Base-by-base conservation (phyloP, 2,888 invertebrate genomes). In the Heliconius erato region DNA sequence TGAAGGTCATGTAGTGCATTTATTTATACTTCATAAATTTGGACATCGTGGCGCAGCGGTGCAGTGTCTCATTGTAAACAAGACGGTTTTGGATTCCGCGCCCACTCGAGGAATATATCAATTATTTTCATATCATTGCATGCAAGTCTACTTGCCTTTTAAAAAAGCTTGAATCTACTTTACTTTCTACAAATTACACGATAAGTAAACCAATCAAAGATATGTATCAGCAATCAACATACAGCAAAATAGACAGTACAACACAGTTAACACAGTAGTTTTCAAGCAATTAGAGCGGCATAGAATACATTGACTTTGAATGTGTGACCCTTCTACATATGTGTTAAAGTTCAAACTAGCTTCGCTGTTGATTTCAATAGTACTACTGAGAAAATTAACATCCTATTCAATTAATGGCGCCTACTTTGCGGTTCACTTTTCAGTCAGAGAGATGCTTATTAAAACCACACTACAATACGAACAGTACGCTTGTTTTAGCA, bases 371-470 rank as follows among this genome's bases (percentile, higher is more conserved):
- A 79, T 67, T 74, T 82, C 80, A 81, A 80, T 81, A 79, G 80
- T 83, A 71, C 74, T 74, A 77, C 28, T 63, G 72, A 78, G 80
- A 68, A 68, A 68, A 74, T 67, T 79, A 78, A 68, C 68, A 74
- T 74, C 19, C 78, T 78, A 68, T 78, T 79, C 59, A 78, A 74
- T 74, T 74, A n/a, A 78, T 83, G 69, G 78, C 81, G 67, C 81
- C 78, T 74, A 59, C 68, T 83, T 72, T 78, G 68, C 78, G 78
- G 81, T 79, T 67, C 74, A 83, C 67, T 83, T 77, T 80, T 83
- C 69, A 54, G 74, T 80, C 67, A 74, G 71, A 67, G 40, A 78
- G 59, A 67, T 59, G 80, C 32, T 79, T 82, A 40, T 40, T 77
- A 76, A 44, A 77, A 80, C 32, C 14, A 67, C 71, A 40, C 32